Evolutionary conservation across 2,888 invertebrate species (phyloP).

Genomic region (Apamea crenata): DNA sequence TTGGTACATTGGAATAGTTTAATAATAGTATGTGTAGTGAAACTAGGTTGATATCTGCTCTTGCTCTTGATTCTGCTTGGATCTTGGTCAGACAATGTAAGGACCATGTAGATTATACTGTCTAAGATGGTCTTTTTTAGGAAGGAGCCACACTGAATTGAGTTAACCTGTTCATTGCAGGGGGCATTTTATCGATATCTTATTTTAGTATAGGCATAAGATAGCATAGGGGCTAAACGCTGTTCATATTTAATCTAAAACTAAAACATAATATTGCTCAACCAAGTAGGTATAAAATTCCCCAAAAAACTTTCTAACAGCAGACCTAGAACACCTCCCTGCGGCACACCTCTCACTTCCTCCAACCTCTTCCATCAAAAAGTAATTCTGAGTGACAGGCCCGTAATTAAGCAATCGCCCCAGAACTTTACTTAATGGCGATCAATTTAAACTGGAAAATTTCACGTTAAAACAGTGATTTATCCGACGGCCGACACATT

Average conservation of each 20-base stretch:
- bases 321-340: conserved; percentile 33
- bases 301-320: conserved; percentile 1
- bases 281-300: not conserved
- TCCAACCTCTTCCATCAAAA: conserved; percentile 60
- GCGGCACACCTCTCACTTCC: conserved; percentile 54
- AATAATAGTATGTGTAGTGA: not conserved
- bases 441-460: conserved; percentile 70
- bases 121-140: not conserved
- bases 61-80: no score
- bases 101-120: not conserved
- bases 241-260: not conserved
- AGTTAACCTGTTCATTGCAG: no score
- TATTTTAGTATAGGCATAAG: not conserved
- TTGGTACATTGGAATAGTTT: not conserved
- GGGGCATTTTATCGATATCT: no score
- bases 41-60: not conserved
- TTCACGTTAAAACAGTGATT: conserved; percentile 69
- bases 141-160: not conserved
- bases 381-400: conserved; percentile 62
- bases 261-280: not conserved
- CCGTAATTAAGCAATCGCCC: conserved; percentile 66
- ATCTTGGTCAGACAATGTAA: not conserved
- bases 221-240: no score
- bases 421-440: conserved; percentile 66
- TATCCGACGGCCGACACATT: conserved; percentile 70